Evolutionary conservation across 2,797 vertebrate species (phyloP).

Genomic region (Pipistrellus pipistrellus): DNA sequence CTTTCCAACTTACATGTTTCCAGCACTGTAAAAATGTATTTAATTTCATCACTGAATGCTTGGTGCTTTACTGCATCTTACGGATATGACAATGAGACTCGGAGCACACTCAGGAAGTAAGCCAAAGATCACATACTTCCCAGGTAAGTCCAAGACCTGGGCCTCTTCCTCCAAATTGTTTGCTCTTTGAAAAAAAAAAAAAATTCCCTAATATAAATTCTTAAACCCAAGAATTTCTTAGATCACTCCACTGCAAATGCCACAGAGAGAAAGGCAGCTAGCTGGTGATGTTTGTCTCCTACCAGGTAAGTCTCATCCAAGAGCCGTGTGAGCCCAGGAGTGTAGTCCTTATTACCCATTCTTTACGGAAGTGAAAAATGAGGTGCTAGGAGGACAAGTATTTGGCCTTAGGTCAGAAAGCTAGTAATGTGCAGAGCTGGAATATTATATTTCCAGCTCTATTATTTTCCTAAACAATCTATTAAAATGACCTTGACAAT

Average conservation of each 20-base stretch:
- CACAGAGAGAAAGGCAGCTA: not conserved
- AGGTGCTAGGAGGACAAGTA: not conserved
- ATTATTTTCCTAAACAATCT: constrained; percentile 57
- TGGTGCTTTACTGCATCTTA: not conserved
- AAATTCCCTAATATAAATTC: not conserved
- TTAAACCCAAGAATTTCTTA: constrained; percentile 31
- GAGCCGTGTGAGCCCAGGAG: not conserved
- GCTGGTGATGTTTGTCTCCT: not conserved
- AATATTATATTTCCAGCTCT: constrained; percentile 25
- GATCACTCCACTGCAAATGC: not conserved
- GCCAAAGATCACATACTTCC: not conserved
- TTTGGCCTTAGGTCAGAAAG: constrained; percentile 11
- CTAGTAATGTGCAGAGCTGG: constrained; percentile 28
- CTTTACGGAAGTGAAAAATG: constrained; percentile 14
- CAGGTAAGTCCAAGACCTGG: not conserved
- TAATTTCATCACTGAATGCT: not conserved
- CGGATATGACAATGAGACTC: not conserved
- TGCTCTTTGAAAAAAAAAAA: not conserved
- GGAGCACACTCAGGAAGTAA: not conserved
- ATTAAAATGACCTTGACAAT: constrained; percentile 61
- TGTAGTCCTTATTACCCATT: not conserved
- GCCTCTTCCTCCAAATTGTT: not conserved
- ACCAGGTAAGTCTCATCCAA: not conserved
- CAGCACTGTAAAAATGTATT: not conserved
- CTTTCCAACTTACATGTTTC: not conserved